A percentile compares a stretch with the other conserved stretches of the same genome.
Conservation (phyloP, 1,140 invertebrate species). For the Spodoptera frugiperda region DNA sequence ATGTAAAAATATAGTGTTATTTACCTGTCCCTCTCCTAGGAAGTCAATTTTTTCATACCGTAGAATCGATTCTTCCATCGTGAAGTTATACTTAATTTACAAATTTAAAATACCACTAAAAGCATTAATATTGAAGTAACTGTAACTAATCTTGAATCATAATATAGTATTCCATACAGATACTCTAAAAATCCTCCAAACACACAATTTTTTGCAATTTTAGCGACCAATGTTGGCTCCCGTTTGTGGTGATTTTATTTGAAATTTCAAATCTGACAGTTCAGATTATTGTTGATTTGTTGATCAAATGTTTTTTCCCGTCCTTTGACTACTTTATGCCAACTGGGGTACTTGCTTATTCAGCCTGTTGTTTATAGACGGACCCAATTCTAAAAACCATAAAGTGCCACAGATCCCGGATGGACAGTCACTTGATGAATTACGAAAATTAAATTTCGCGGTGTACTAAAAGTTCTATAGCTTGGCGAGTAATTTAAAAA, state of each 20-base stretch:
- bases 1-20: constrained; percentile 27
- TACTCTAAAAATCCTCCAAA: not conserved
- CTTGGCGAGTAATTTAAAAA: too few relatives aligned
- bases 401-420: too few relatives aligned
- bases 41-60: constrained; percentile 95
- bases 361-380: too few relatives aligned
- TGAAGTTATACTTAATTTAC: not conserved
- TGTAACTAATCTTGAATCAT: not conserved
- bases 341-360: too few relatives aligned
- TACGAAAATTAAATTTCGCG: too few relatives aligned
- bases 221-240: not conserved
- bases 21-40: constrained; percentile 93
- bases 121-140: not conserved
- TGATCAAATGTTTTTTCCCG: not conserved
- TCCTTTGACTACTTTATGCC: not conserved
- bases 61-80: constrained; percentile 89
- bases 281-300: not conserved
- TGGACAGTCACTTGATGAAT: too few relatives aligned
- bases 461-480: too few relatives aligned
- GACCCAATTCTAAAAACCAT: too few relatives aligned
- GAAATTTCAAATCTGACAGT: constrained; percentile 34
- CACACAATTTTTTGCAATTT: not conserved
- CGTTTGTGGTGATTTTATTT: constrained; percentile 23
- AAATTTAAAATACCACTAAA: not conserved
- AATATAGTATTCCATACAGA: not conserved